A percentile compares a stretch with the other conserved stretches of the same genome.
Conservation (phyloP, 2,797 vertebrate species). For the Halcyon chelicuti region DNA sequence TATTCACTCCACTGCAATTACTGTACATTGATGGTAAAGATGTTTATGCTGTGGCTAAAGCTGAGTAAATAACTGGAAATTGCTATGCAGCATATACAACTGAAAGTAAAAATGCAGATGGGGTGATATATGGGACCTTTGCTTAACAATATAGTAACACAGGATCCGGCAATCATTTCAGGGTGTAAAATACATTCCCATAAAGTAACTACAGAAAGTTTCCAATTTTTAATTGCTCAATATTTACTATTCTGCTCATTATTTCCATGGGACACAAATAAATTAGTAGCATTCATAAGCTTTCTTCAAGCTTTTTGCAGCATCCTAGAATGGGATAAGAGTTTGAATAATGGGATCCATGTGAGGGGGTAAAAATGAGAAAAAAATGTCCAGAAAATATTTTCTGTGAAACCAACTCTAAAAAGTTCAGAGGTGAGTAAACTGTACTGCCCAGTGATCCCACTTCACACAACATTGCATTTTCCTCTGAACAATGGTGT, state of each 20-base stretch:
- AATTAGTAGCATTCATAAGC: background rate
- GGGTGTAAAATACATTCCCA: slow-evolving; percentile 44
- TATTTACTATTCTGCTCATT: slow-evolving; percentile 33
- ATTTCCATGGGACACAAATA: slow-evolving; percentile 40
- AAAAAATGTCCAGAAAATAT: background rate
- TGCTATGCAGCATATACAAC: slow-evolving; percentile 33
- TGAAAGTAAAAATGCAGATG: slow-evolving; percentile 51
- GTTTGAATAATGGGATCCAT: background rate
- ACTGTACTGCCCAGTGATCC: background rate
- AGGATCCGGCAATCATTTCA: slow-evolving; percentile 48
- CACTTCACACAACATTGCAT: background rate
- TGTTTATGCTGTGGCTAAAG: slow-evolving; percentile 72
- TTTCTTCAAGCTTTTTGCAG: background rate
- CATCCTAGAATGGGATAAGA: background rate
- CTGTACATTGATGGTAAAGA: slow-evolving; percentile 63
- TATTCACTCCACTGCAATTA: slow-evolving; percentile 51
- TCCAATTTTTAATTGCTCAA: slow-evolving; percentile 41
- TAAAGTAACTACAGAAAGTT: slow-evolving; percentile 59
- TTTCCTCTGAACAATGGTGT: background rate
- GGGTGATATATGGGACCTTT: slow-evolving; percentile 42
- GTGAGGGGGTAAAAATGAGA: background rate
- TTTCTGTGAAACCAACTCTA: background rate
- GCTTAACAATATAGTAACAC: slow-evolving; percentile 17
- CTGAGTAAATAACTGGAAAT: slow-evolving; percentile 74
- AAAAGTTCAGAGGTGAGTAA: background rate